Evolutionary conservation across 2,113 vertebrate species (phyloP).

Genomic region (Columba livia): DNA sequence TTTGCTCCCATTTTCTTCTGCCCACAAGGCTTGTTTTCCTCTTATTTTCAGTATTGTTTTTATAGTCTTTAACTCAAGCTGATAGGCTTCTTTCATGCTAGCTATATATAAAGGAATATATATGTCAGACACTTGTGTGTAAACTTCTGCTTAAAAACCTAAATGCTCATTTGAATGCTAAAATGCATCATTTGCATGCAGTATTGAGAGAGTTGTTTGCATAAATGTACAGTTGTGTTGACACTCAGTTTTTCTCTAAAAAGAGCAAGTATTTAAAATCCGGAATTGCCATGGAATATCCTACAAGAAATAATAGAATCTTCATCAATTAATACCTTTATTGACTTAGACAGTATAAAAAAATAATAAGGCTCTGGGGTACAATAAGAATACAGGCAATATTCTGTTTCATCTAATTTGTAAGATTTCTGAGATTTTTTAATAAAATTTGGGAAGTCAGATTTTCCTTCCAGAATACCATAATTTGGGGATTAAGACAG

Average conservation of each 20-base stretch:
- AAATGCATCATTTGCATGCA: conserved; percentile 15
- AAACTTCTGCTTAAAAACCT: conserved; percentile 53
- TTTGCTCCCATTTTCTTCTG: background rate
- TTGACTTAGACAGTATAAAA: background rate
- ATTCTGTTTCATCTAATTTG: background rate
- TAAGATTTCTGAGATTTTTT: background rate
- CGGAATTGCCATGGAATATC: background rate
- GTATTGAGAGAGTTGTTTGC: background rate
- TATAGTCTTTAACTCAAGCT: background rate
- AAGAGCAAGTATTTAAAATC: conserved; percentile 3
- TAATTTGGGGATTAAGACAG: background rate
- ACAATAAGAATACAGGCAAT: background rate
- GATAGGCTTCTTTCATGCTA: background rate
- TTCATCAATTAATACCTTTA: background rate
- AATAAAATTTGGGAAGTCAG: background rate
- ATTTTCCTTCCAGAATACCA: conserved; percentile 5
- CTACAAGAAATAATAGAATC: background rate
- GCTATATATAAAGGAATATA: background rate
- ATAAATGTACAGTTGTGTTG: background rate
- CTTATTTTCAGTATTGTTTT: background rate
- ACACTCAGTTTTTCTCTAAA: background rate
- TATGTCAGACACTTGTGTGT: conserved; percentile 26
- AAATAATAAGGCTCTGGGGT: background rate
- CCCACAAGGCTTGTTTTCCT: background rate
- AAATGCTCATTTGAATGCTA: conserved; percentile 26